Evolutionary conservation across 2,113 vertebrate species (phyloP), one percentile per base, ranked within the genome.

Genomic region (Rhizomys pruinosus): DNA sequence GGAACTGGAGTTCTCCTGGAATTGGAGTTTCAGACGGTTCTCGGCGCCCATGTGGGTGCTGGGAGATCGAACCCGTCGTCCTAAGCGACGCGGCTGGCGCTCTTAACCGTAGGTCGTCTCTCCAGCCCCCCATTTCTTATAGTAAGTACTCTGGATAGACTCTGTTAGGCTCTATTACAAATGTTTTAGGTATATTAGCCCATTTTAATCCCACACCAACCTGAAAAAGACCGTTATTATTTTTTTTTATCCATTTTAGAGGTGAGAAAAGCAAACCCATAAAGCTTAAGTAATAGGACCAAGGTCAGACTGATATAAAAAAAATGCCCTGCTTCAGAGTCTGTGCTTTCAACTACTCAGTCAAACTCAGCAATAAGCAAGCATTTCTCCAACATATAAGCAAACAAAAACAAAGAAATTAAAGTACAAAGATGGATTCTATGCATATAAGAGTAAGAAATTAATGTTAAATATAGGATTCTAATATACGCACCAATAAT

Each of bases 391-490:
- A 78, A n/a, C 29, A 63, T 27, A 92, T 42, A 76, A 77, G 20
- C 23, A 95, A 81, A 12, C 9, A 52, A 84, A 87, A 86, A 80
- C 19, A 91, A 88, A 89, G 37, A 89, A 80, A 57, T 84, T 73
- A 63, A 88, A 80, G n/a, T 29, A 32, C 47, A 52, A 52, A 52
- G 47, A n/a, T 52, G 47, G 47, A 6, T 52, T 52, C 47, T 52
- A 52, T 52, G 47, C 6, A 52, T 7, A 52, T 52, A 52, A 7
- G 11, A 52, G 47, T 52, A 52, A 11, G 47, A 52, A 52, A 52
- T 11, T 11, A 52, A 52, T 52, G 47, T 52, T 52, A 52, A 52
- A 52, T 52, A 11, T 52, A 52, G 11, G 47, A 52, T 52, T 52
- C 47, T 52, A 52, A 52, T 52, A 52, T 11, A 52, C 47, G 11